Evolutionary conservation across 2,888 invertebrate genomes (phyloP), one percentile per base, ranked within the genome.

Genomic region (Macaria notata): DNA sequence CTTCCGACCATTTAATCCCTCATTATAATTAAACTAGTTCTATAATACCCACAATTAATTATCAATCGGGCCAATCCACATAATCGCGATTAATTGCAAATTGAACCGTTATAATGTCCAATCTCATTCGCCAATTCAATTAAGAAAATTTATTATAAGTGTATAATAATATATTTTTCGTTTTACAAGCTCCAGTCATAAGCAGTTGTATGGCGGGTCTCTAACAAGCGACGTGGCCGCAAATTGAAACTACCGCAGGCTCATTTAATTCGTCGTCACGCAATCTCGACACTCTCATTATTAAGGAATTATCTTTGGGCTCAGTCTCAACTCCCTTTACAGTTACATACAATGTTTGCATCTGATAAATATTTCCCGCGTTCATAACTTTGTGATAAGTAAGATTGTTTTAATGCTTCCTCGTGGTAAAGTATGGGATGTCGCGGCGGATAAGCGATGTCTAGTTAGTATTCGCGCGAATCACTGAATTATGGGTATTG

Each of bases 401-500:
- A 69, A 72, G 75, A 76, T 82, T 81, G 78, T 78, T 84, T 83
- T 83, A 87, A 73, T 81, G 76, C 79, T 86, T 85, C 84, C 83
- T 83, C 69, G 70, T 70, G 66, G 71, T 78, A 73, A 73, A 74
- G 78, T 83, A 83, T 82, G 80, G 78, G 70, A 78, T 84, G 82
- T 85, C 80, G 75, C 76, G 75, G 73, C 69, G 74, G 83, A 83
- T 83, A 86, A 83, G 64, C 73, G 73, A 74, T 72, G 67, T 72
- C 74, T 81, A 83, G 83, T 83, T 81, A 84, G 81, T 79, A 78
- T 84, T 86, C 76, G 84, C 81, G 88, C 81, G 84, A 86, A 86
- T 86, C 83, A 81, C 79, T 86, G 84, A 90, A 80, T 88, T 88
- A 90, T 89, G 83, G 79, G 71, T 77, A 79, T 83, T 84, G 85